Percentiles rank a stretch among this genome's conserved stretches.
These are phyloP conservation scores for Plecotus auritus DNA, from an alignment of 2,113 vertebrate species.

Conservation along the genomic window DNA sequence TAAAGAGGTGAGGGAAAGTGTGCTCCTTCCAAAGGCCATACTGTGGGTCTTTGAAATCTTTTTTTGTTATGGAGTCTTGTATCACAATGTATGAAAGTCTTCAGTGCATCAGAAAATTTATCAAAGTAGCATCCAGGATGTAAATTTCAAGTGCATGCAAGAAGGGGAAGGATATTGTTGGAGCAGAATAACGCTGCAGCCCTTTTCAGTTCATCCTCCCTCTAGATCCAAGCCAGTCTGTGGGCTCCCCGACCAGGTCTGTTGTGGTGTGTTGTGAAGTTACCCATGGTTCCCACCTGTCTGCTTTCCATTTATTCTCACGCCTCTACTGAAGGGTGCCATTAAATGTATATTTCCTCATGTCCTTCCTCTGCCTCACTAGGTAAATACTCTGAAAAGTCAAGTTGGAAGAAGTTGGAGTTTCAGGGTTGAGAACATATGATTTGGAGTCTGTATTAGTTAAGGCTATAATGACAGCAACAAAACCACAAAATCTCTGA, in stretches of 20 bases:
- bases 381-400: neutral
- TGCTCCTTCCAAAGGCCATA: neutral
- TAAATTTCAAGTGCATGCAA: neutral
- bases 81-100: neutral
- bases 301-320: neutral
- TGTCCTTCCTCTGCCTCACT: neutral
- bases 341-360: neutral
- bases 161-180: neutral
- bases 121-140: neutral
- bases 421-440: neutral
- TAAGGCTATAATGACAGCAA: neutral
- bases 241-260: neutral
- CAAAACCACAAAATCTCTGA: neutral
- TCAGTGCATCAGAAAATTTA: neutral
- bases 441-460: neutral
- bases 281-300: neutral
- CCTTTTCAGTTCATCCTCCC: neutral
- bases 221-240: neutral
- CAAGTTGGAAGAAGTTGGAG: neutral
- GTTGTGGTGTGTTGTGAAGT: neutral
- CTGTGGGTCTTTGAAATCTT: neutral
- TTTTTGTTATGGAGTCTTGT: neutral
- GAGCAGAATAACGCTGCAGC: neutral
- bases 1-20: neutral
- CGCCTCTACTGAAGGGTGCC: neutral